These are phyloP conservation scores for Hydrophis major DNA, from an alignment of 2,797 vertebrate genomes.

Conservation along the genomic window DNA sequence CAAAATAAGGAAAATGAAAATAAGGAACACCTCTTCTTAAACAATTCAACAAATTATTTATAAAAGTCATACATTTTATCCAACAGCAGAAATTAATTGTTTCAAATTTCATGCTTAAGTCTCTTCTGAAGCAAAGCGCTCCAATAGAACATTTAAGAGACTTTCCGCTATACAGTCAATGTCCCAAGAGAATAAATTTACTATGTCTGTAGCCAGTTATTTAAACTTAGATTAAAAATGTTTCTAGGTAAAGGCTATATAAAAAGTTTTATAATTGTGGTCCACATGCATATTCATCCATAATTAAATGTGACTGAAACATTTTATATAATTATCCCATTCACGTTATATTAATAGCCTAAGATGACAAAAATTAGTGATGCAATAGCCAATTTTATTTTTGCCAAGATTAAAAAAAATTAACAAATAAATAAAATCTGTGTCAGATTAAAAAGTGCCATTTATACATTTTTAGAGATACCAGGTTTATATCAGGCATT, in stretches of 20 bases:
- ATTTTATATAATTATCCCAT: slow-evolving; percentile 31
- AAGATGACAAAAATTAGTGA: slow-evolving; percentile 13
- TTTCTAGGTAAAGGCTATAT: background rate
- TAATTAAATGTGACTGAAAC: slow-evolving; percentile 28
- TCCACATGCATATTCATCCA: slow-evolving; percentile 13
- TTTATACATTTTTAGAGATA: background rate
- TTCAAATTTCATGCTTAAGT: slow-evolving; percentile 3
- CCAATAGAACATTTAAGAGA: background rate
- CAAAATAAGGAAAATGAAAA: background rate
- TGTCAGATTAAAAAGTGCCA: background rate
- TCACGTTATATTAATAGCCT: slow-evolving; percentile 16
- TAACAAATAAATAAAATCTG: slow-evolving; percentile 9
- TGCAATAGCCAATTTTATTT: background rate
- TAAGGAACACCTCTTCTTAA: background rate
- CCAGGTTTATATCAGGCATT: background rate
- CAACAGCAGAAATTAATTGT: background rate
- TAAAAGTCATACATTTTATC: background rate
- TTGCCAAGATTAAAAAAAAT: slow-evolving; percentile 6
- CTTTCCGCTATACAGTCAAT: background rate
- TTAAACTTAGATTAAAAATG: slow-evolving; percentile 16
- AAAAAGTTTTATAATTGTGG: slow-evolving; percentile 10
- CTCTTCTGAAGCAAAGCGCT: background rate
- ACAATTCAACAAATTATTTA: background rate
- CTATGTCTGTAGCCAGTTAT: background rate
- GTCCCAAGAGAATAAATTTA: background rate